These are phyloP conservation scores for Rhabditoides inermis DNA, from an alignment of 2,888 invertebrate species.

Conservation along the genomic window DNA sequence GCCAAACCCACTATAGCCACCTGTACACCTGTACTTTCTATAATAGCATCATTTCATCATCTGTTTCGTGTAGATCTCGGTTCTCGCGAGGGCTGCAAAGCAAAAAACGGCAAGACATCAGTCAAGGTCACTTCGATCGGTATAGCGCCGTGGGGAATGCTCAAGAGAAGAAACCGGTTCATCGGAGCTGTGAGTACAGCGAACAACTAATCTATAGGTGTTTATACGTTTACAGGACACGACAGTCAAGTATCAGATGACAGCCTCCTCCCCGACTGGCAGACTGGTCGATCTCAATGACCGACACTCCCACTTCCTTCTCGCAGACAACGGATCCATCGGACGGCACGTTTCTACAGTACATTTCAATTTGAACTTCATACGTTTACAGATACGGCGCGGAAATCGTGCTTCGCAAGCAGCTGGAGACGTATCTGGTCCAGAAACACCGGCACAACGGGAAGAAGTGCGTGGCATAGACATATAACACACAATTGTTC, in stretches of 20 bases:
- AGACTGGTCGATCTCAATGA: slow-evolving; percentile 88
- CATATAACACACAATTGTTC: not conserved
- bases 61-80: not conserved
- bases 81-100: too few species aligned
- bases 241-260: slow-evolving; percentile 30
- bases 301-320: slow-evolving; percentile 87
- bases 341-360: slow-evolving; percentile 57
- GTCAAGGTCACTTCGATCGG: too few species aligned
- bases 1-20: not conserved
- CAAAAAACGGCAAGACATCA: too few species aligned
- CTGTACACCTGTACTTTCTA: not conserved
- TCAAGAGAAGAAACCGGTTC: slow-evolving; percentile 72
- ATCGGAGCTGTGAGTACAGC: slow-evolving; percentile 20
- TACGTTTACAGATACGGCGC: slow-evolving; percentile 54
- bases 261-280: slow-evolving; percentile 51
- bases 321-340: slow-evolving; percentile 93
- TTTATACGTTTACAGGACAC: slow-evolving; percentile 31
- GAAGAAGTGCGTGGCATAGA: slow-evolving; percentile 12
- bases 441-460: slow-evolving; percentile 11
- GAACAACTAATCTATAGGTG: not conserved
- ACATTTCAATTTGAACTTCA: not conserved
- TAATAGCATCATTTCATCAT: not conserved
- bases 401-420: slow-evolving; percentile 82
- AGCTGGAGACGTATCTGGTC: slow-evolving; percentile 74
- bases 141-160: slow-evolving; percentile 96